Base-by-base conservation (phyloP, 2,888 invertebrate species). In the Andrena dorsata region DNA sequence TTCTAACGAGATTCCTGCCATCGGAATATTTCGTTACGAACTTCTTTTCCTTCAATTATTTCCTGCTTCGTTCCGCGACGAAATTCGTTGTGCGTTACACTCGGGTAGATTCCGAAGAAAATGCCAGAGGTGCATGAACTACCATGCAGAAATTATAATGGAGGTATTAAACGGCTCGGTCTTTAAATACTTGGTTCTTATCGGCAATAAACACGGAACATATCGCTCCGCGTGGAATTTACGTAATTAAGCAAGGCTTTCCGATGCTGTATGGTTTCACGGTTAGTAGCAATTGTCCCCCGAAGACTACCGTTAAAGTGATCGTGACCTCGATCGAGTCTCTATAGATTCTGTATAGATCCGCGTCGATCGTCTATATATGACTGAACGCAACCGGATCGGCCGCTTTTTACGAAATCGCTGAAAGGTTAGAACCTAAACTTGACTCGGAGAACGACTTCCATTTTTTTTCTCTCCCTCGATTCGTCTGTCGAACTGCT, bases 291-390 rank as follows among this genome's bases (percentile, higher is more conserved):
- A 65, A 78, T 83, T 78, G 83, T 75, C 79, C 64, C 61, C 66
- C 53, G 83, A 76, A 79, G 88, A 87, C 77, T 87, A 88, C 88
- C 87, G 87, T 87, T 86, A 88, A 88, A 86, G 77, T 76, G 83
- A 87, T 87, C 87, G 81, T 87, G 87, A 88, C 87, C 87, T 88
- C 87, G 78, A 87, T 87, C 73, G 77, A 51, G 74, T 16, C 72
- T 78, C 72, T 30, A 61, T 74, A 83, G 87, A 87, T 83, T 86
- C 86, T 87, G 80, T 85, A 79, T 77, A 70, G 80, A 85, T 87
- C 83, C 85, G 78, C 30, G 70, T 86, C 66, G 83, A 79, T 83
- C 72, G 77, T 66, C 78, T 58, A 69, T 80, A 84, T 49, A 69
- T 61, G 66, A 64, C 49, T 58, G 63, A 78, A 66, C 41, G 41